A percentile compares a stretch with the other conserved stretches of the same genome.
Conservation (phyloP, 2,797 vertebrate genomes). For the Columba guinea region DNA sequence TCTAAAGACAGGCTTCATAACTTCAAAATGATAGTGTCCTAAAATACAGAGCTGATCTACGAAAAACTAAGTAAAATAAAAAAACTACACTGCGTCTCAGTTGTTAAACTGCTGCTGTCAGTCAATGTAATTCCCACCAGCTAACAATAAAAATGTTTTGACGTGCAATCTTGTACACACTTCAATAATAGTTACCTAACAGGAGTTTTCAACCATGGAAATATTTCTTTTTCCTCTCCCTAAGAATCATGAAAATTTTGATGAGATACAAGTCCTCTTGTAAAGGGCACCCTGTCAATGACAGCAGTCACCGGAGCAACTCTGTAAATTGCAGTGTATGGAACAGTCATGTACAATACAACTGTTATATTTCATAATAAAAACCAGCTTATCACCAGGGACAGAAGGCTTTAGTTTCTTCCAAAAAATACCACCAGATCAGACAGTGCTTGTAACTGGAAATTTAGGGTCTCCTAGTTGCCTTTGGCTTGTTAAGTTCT, state of each 20-base stretch:
- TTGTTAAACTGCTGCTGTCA: neutral
- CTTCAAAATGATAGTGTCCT: neutral
- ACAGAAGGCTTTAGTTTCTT: neutral
- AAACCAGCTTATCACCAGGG: neutral
- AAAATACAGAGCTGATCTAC: neutral
- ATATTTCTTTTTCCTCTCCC: neutral
- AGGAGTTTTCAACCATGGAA: neutral
- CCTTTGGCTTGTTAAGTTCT: neutral
- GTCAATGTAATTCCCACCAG: neutral
- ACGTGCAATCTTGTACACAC: neutral
- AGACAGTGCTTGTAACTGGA: neutral
- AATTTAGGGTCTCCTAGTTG: neutral
- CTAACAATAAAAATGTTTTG: conserved; percentile 20
- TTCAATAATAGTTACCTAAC: neutral
- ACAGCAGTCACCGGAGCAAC: neutral
- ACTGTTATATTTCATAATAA: neutral
- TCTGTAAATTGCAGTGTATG: neutral
- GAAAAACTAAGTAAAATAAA: neutral
- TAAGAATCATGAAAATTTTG: neutral
- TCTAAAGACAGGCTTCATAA: neutral
- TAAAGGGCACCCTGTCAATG: neutral
- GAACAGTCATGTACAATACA: neutral
- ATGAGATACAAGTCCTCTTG: rapidly evolving
- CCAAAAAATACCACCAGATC: neutral
- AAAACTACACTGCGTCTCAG: neutral